A percentile compares a stretch with the other conserved stretches of the same genome.
Conservation (phyloP, 2,888 invertebrate genomes). For the Dolichomitus sp. region DNA sequence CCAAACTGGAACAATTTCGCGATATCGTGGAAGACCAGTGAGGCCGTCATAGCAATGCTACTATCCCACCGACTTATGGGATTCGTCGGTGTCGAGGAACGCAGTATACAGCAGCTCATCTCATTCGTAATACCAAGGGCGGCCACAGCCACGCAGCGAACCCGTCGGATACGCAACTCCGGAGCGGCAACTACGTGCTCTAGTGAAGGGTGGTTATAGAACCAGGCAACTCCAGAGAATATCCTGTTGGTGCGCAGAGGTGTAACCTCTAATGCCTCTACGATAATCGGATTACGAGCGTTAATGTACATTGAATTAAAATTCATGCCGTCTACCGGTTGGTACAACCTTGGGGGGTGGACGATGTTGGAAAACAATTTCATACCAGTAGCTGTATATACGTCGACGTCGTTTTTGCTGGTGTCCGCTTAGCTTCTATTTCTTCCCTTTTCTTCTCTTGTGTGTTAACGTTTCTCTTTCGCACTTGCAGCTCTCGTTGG, state of each 20-base stretch:
- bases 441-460: conserved; percentile 9
- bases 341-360: conserved; percentile 23
- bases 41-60: neutral
- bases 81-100: neutral
- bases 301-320: conserved; percentile 76
- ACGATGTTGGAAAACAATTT: conserved; percentile 62
- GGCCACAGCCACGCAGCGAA: conserved; percentile 15
- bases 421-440: neutral
- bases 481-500: neutral
- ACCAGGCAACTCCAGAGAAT: conserved; percentile 36
- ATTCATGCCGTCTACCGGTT: conserved; percentile 70
- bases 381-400: conserved; percentile 32
- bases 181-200: conserved; percentile 37
- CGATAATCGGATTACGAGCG: conserved; percentile 75
- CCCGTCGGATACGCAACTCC: conserved; percentile 47
- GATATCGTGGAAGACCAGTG: neutral
- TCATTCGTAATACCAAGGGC: conserved; percentile 37
- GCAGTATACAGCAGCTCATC: neutral
- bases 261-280: conserved; percentile 64
- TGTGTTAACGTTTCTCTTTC: neutral
- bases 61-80: conserved; percentile 3
- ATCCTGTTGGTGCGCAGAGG: conserved; percentile 33
- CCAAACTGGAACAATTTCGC: neutral
- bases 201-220: conserved; percentile 12
- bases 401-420: conserved; percentile 20